These are phyloP conservation scores for Amitus sp. DNA, from an alignment of 2,888 invertebrate genomes.

Conservation along the genomic window DNA sequence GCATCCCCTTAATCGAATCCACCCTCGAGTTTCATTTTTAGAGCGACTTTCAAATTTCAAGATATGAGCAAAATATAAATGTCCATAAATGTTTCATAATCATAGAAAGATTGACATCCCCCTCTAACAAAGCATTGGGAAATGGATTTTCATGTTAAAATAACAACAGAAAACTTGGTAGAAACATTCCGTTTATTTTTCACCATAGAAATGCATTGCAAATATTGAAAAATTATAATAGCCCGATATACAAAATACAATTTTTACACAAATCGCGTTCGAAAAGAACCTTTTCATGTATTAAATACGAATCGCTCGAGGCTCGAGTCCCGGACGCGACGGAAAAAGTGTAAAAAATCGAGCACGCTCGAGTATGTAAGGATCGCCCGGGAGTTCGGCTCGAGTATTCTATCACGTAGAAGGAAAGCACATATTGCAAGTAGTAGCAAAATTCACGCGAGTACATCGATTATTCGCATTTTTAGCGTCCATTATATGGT, in stretches of 20 bases:
- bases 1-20: too few relatives aligned
- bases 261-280: constrained; percentile 59
- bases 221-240: constrained; percentile 65
- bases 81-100: too few relatives aligned
- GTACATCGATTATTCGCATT: constrained; percentile 54
- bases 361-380: not conserved
- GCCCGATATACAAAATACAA: constrained; percentile 65
- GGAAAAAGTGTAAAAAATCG: constrained; percentile 2
- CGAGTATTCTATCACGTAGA: constrained; percentile 27
- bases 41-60: too few relatives aligned
- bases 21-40: too few relatives aligned
- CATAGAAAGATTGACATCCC: too few relatives aligned
- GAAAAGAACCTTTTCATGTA: constrained; percentile 15
- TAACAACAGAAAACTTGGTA: constrained; percentile 42
- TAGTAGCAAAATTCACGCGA: constrained; percentile 54
- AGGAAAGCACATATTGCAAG: constrained; percentile 47
- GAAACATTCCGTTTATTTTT: constrained; percentile 59
- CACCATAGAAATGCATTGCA: constrained; percentile 60
- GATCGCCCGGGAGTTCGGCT: constrained; percentile 15
- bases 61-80: too few relatives aligned
- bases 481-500: too few relatives aligned
- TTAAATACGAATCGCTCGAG: constrained; percentile 19
- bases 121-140: too few relatives aligned
- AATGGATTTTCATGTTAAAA: too few relatives aligned
- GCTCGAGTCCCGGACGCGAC: constrained; percentile 11